Base-by-base conservation (phyloP, 2,797 vertebrate species). In the Macropus fuliginosus region DNA sequence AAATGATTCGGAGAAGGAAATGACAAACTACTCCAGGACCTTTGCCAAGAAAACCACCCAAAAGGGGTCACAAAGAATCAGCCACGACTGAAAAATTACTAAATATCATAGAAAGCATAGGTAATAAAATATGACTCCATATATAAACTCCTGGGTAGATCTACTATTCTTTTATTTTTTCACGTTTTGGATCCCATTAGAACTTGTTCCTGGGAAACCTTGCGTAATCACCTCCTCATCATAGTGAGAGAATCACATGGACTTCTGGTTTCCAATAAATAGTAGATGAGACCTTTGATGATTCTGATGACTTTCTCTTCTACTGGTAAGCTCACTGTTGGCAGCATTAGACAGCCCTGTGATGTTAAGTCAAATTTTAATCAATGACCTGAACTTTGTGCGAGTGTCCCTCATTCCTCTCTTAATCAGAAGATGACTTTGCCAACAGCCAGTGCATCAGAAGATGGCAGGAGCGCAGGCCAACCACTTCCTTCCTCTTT, bases 311-410 rank as follows among this genome's bases (percentile, higher is more conserved):
- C 54, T 91, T 52, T 4, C 14, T 56, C 92, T 40, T 92, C 74
- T 50, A 28, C 31, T 57, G 56, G 34, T 18, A 55, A 91, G 90
- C 1, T 4, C 40, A 57, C 5, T 50, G 24, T 55, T 87, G 34
- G 89, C 59, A 93, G 52, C 27, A 57, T 96, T 50, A 74, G 31
- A 40, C 14, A 14, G 28, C 12, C 89, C 91, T 29, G 55, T 27
- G 21, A 8, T 89, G 46, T n/a, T 94, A 89, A 28, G 0, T 4
- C 56, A 91, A 95, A 81, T 81, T 97, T 50, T 92, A 95, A 93
- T 94, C 66, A n/a, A 93, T 62, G 89, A 21, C 28, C 13, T 16
- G 28, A 74, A 55, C 54, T 87, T 4, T 55, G 54, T 54, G 29
- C n/a, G 93, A 90, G 92, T 59, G 89, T 57, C 46, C 56, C n/a